Evolutionary conservation across 2,888 invertebrate genomes (phyloP).

Genomic region (Aporophyla nigra): DNA sequence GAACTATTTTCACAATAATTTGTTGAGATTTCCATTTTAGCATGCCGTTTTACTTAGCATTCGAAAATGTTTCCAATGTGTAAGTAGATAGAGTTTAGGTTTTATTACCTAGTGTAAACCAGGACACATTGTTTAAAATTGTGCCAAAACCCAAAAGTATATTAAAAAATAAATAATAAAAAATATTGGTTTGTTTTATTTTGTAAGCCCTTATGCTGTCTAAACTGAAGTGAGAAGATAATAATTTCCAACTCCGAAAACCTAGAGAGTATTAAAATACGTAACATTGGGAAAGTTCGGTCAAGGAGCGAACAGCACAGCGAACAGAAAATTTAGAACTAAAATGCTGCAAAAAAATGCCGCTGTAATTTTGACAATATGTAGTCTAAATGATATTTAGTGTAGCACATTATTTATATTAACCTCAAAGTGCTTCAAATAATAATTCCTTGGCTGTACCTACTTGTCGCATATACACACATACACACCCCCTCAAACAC

Average conservation of each 20-base stretch:
- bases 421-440: background rate
- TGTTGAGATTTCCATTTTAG: slow-evolving; percentile 65
- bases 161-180: slow-evolving; percentile 88
- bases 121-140: slow-evolving; percentile 90
- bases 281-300: too few species aligned
- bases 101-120: slow-evolving; percentile 88
- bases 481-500: too few species aligned
- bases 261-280: background rate
- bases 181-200: slow-evolving; percentile 79
- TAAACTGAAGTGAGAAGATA: background rate
- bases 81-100: slow-evolving; percentile 88
- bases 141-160: slow-evolving; percentile 91
- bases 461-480: too few species aligned
- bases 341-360: too few species aligned
- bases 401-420: background rate
- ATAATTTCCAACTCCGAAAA: background rate
- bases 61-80: slow-evolving; percentile 81
- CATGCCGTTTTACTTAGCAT: slow-evolving; percentile 74
- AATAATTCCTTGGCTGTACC: background rate
- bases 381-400: background rate
- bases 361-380: too few species aligned
- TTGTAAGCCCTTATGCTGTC: slow-evolving; percentile 28
- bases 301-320: background rate
- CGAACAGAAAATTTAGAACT: too few species aligned
- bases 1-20: slow-evolving; percentile 66